Base-by-base conservation (phyloP, 2,888 invertebrate species). In the Noctua janthe region DNA sequence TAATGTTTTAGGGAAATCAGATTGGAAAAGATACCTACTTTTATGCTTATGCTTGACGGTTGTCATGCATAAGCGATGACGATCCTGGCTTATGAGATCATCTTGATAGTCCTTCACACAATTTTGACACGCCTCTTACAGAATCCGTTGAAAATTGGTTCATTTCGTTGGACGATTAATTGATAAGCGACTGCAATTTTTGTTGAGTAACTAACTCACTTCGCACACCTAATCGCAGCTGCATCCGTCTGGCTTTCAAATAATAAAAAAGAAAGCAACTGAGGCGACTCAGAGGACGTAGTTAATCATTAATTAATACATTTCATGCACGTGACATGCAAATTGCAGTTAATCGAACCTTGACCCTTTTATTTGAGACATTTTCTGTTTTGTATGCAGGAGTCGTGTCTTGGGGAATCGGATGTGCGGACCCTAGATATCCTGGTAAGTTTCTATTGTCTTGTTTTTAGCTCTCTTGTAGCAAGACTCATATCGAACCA, bases 391-490 rank as follows among this genome's bases (percentile, higher is more conserved):
- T 80, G 49, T 87, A 92, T 91, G n/a, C 91, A 98, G 98, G 98
- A 73, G 92, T 98, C 20, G 97, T 98, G 1, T 98, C 98, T 0
- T 98, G 98, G 97, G 98, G 98, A 29, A 97, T 97, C 81, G 97
- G 97, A 78, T 98, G 98, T 91, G 98, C 98, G 20, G 94, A 97
- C 88, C 97, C 97, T 10, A 96, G 96, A 73, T 95, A 95, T 90
- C 97, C 97, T 73, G 97, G 97, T 94, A 91, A 93, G 91, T 93
- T 69, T 75, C 23, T 43, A 20, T 17, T 20, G n/a, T 64, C 10
- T 64, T 39, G 2, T 49, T 49, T 81, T 54, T 23, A 35, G 11
- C 29, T 49, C 6, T 51, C 6, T 39, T 11, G 15, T 35, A 47
- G 43, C 8, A 74, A 6, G 51, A 69, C 23, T 67, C 43, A 20